Base-by-base conservation (phyloP, 2,888 invertebrate species). In the Apodemia hepburni region DNA sequence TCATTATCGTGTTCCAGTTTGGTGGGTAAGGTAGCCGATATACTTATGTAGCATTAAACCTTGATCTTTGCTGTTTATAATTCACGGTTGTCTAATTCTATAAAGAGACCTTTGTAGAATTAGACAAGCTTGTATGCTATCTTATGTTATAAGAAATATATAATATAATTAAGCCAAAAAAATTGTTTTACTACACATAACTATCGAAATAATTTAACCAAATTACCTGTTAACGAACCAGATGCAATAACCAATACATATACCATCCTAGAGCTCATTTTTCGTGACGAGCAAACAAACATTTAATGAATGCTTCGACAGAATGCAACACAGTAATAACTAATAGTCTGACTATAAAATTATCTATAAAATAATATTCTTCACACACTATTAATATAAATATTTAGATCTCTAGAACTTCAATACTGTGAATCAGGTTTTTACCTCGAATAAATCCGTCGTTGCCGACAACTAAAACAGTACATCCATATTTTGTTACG, bases 401-500 rank as follows among this genome's bases (percentile, higher is more conserved):
- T 84, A 84, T 86, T 85, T 83, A 77, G 74, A 72, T 75, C 75
- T 73, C 77, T 76, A 76, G 73, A 69, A 74, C 67, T 75, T 77
- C 78, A 80, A 77, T 80, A 73, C 73, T 73, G 76, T 78, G 84
- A 81, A 81, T 83, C 82, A 79, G 77, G 76, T 75, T 75, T 80
- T 80, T 80, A 76, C 71, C 70, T 71, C 75, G 69, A 72, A 86
- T 90, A 89, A 90, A 90, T 90, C 89, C 78, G 70, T 90, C 89
- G 79, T 66, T 80, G 71, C 72, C 66, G 66, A 66, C 62, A 70
- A 74, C 82, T 86, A 82, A 85, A 85, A 79, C 87, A 88, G 82
- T 87, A 82, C 82, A 85, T 87, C 84, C 82, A 86, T 87, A 85
- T 84, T 83, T 85, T 82, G 83, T 81, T 82, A 76, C 72, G 70